These are phyloP conservation scores for Drosophila rubida DNA, from an alignment of 2,888 invertebrate species.

Conservation along the genomic window DNA sequence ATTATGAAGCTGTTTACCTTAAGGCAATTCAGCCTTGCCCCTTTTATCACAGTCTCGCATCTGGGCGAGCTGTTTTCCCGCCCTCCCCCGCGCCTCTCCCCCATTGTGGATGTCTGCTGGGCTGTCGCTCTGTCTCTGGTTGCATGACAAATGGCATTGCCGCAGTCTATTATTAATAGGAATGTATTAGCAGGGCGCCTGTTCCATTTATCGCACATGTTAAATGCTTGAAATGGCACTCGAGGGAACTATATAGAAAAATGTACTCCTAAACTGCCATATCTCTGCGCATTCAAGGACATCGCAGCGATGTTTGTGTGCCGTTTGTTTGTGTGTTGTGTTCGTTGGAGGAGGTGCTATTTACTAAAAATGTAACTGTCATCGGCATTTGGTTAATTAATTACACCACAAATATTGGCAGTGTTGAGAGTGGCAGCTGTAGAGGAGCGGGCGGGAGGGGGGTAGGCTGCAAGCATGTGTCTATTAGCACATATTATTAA, in stretches of 20 bases:
- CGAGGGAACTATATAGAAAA: conserved; percentile 68
- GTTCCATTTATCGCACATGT: conserved; percentile 79
- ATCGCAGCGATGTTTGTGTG: too few relatives aligned
- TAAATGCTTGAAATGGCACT: conserved; percentile 67
- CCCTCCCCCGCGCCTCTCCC: conserved; percentile 9
- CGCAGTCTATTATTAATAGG: conserved; percentile 75
- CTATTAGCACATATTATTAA: conserved; percentile 48
- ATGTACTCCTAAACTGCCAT: conserved; percentile 28
- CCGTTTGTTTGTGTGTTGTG: too few relatives aligned
- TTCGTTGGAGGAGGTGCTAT: not conserved
- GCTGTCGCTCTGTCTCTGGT: conserved; percentile 11
- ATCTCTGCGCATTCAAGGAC: conserved; percentile 33
- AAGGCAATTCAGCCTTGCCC: conserved; percentile 37
- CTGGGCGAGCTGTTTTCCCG: conserved; percentile 1
- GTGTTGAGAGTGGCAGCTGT: not conserved
- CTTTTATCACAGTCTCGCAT: conserved; percentile 19
- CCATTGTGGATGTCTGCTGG: too few relatives aligned
- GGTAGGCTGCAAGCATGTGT: not conserved
- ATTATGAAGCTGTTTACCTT: conserved; percentile 63
- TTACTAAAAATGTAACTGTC: conserved; percentile 43
- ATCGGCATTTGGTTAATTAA: conserved; percentile 50
- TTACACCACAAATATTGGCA: conserved; percentile 34
- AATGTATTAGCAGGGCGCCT: conserved; percentile 69
- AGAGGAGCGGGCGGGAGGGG: not conserved
- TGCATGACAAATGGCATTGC: conserved; percentile 73